A percentile compares a stretch with the other conserved stretches of the same genome.
Conservation (phyloP, 2,113 vertebrate species). For the Pholis gunnellus region DNA sequence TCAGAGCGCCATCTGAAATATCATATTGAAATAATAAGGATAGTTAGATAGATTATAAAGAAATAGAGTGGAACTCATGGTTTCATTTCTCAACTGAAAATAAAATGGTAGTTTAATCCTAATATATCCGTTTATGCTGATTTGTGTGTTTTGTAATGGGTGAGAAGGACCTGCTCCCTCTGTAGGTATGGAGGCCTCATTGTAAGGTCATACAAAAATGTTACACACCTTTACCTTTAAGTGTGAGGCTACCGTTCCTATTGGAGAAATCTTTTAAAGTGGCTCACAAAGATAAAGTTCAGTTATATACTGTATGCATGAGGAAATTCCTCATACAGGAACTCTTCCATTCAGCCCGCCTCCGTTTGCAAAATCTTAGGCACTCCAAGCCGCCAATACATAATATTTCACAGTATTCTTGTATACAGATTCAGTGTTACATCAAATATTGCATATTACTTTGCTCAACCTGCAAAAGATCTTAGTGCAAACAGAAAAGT, state of each 20-base stretch:
- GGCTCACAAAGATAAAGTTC: neutral
- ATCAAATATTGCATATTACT: slow-evolving; percentile 37
- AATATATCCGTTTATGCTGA: neutral
- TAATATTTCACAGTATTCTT: neutral
- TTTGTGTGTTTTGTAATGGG: neutral
- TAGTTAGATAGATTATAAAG: slow-evolving; percentile 9
- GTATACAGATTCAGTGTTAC: neutral
- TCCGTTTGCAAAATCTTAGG: neutral
- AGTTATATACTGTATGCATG: neutral
- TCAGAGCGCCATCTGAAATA: slow-evolving; percentile 43
- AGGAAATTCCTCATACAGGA: neutral
- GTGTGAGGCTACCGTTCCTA: neutral
- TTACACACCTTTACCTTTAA: neutral
- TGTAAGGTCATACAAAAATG: neutral
- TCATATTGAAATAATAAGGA: slow-evolving; percentile 51
- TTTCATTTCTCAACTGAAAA: neutral
- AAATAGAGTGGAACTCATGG: neutral
- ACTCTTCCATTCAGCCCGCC: neutral
- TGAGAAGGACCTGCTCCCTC: neutral
- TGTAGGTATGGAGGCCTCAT: no score
- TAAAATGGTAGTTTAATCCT: neutral
- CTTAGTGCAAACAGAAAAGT: slow-evolving; percentile 4
- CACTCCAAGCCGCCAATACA: neutral
- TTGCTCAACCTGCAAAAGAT: slow-evolving; percentile 23
- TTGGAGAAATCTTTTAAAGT: slow-evolving; percentile 2